Evolutionary conservation across 2,113 vertebrate genomes (phyloP).

Genomic region (Apteryx mantelli): DNA sequence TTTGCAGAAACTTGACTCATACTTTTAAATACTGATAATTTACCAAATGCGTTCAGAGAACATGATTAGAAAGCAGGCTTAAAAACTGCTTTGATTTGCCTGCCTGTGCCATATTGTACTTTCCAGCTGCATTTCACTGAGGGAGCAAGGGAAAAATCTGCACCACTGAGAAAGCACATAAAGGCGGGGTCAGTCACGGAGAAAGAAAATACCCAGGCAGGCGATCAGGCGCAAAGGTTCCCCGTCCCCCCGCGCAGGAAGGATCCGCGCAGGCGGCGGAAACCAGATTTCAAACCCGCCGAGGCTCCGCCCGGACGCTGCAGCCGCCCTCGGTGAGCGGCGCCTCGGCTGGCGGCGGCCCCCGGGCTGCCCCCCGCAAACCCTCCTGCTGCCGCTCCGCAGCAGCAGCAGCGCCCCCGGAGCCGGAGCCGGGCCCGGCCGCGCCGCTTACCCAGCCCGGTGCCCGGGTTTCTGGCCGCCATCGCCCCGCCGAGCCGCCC

Average conservation of each 20-base stretch:
- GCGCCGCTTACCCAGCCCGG: conserved; percentile 69
- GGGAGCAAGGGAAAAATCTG: background rate
- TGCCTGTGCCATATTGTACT: too few species aligned
- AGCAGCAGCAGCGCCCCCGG: background rate
- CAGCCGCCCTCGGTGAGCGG: too few species aligned
- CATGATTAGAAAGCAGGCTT: background rate
- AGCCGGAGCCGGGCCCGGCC: background rate
- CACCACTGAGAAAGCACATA: too few species aligned
- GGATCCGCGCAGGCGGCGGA: too few species aligned
- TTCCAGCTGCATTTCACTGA: too few species aligned
- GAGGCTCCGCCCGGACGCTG: too few species aligned
- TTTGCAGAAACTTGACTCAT: background rate
- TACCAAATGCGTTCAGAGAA: too few species aligned
- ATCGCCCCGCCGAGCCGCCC: background rate
- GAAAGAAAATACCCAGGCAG: background rate
- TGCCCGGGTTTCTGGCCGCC: conserved; percentile 46
- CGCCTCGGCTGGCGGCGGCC: too few species aligned
- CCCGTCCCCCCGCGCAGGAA: too few species aligned
- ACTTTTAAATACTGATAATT: background rate
- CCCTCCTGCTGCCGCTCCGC: too few species aligned
- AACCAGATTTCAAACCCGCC: too few species aligned
- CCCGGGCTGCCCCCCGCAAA: too few species aligned
- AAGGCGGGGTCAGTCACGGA: background rate
- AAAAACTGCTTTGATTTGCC: background rate
- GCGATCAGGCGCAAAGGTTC: background rate